Conservation (phyloP, 2,113 vertebrate genomes). For the Setophaga coronata region DNA sequence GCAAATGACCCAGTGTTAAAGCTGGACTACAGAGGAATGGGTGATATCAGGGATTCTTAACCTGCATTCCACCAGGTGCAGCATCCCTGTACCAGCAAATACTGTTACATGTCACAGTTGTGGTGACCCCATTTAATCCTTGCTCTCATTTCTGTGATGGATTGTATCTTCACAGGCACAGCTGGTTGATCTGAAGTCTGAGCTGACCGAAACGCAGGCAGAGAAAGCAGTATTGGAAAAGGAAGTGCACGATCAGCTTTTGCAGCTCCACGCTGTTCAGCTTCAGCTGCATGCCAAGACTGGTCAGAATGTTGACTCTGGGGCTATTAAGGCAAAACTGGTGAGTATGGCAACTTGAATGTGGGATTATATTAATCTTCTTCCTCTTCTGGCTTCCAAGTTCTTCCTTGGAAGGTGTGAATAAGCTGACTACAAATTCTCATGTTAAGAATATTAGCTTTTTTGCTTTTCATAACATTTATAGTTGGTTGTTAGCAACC, state of each 20-base stretch:
- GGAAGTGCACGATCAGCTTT: constrained; percentile 92
- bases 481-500: background rate
- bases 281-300: constrained; percentile 93
- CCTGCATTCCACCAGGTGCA: background rate
- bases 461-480: background rate
- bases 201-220: constrained; percentile 90
- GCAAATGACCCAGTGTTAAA: background rate
- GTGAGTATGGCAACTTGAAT: constrained; percentile 72
- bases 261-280: constrained; percentile 90
- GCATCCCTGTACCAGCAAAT: background rate
- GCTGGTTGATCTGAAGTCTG: constrained; percentile 92
- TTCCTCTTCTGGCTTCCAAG: background rate
- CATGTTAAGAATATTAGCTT: background rate
- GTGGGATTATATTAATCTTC: background rate
- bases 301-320: constrained; percentile 87
- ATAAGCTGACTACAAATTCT: background rate
- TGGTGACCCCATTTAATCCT: background rate
- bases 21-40: background rate
- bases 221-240: constrained; percentile 88
- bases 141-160: background rate
- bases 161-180: constrained; percentile 84
- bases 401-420: background rate
- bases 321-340: constrained; percentile 92
- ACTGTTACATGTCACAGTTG: background rate
- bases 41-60: background rate